Evolutionary conservation across 1,140 invertebrate species (phyloP).

Genomic region (Holotrichia oblita): DNA sequence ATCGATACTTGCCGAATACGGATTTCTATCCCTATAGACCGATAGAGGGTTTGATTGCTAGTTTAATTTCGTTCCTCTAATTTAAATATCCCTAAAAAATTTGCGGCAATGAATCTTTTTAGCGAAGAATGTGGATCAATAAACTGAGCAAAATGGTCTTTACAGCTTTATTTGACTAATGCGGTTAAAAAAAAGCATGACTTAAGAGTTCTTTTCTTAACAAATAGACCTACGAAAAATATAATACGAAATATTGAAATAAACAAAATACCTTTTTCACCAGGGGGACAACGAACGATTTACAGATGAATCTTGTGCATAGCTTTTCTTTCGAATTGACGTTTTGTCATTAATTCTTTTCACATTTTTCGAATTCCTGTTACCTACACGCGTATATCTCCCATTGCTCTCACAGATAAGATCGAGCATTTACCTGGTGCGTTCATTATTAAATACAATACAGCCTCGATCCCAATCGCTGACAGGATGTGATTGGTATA

Average conservation of each 20-base stretch:
- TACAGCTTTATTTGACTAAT: too few species aligned
- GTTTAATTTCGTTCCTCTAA: not conserved
- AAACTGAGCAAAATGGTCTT: too few species aligned
- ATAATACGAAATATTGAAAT: too few species aligned
- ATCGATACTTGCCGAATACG: conserved; percentile 35
- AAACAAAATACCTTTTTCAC: too few species aligned
- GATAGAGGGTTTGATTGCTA: not conserved
- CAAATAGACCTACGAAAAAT: too few species aligned
- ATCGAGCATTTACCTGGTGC: not conserved
- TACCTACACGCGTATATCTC: not conserved
- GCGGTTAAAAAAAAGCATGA: too few species aligned
- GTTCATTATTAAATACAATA: conserved; percentile 18
- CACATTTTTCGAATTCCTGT: not conserved
- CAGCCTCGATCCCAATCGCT: not conserved
- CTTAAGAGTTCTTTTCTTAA: too few species aligned
- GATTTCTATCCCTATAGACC: not conserved
- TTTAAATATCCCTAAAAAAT: not conserved
- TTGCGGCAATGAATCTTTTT: too few species aligned
- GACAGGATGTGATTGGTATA: conserved; percentile 8
- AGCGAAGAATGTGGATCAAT: too few species aligned
- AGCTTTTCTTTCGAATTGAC: too few species aligned
- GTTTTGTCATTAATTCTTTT: not conserved
- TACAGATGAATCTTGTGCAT: not conserved
- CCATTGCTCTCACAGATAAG: not conserved
- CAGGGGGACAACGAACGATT: not conserved